phyloP scores from a whole-genome alignment of 2,888 invertebrate species.

The Megamerina dolium region DNA sequence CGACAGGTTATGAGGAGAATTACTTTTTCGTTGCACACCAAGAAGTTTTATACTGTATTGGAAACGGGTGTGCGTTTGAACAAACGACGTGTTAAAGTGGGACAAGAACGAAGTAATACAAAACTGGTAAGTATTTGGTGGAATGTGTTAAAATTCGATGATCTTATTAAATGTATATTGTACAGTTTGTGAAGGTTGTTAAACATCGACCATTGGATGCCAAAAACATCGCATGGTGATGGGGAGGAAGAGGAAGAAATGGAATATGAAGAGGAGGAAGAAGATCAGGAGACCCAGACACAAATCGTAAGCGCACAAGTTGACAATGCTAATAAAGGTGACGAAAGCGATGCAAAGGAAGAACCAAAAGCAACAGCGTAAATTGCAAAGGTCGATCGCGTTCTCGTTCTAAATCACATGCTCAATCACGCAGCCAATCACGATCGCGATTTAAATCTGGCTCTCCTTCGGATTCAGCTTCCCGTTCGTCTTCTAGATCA shows the following conservation, averaged over 20 bases:
- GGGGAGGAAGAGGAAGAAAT: conserved; percentile 65
- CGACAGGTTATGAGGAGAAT: conserved; percentile 93
- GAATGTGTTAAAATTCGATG: too few relatives aligned
- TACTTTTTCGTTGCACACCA: conserved; percentile 90
- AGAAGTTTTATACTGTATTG: conserved; percentile 83
- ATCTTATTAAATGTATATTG: too few relatives aligned
- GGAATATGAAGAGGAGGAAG: conserved; percentile 54
- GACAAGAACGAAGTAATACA: conserved; percentile 53
- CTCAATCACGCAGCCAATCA: conserved; percentile 18
- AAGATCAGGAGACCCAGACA: conserved; percentile 19
- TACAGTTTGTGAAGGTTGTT: too few relatives aligned
- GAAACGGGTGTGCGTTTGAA: conserved; percentile 92
- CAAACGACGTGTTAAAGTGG: conserved; percentile 78
- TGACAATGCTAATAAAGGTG: too few relatives aligned
- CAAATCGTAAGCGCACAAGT: too few relatives aligned
- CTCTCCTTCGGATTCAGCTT: conserved; percentile 19
- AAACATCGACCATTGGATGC: conserved; percentile 83
- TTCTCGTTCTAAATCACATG: conserved; percentile 29
- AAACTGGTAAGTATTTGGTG: conserved; percentile 55
- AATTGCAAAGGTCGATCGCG: conserved; percentile 22
- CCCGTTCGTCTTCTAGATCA: conserved; percentile 14
- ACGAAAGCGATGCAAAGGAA: conserved; percentile 12
- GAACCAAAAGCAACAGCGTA: conserved; percentile 32
- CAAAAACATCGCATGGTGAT: conserved; percentile 57
- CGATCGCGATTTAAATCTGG: conserved; percentile 28